Base-by-base conservation (phyloP, 92 coral and sea anemone species). In the Parazoanthus swiftii region DNA sequence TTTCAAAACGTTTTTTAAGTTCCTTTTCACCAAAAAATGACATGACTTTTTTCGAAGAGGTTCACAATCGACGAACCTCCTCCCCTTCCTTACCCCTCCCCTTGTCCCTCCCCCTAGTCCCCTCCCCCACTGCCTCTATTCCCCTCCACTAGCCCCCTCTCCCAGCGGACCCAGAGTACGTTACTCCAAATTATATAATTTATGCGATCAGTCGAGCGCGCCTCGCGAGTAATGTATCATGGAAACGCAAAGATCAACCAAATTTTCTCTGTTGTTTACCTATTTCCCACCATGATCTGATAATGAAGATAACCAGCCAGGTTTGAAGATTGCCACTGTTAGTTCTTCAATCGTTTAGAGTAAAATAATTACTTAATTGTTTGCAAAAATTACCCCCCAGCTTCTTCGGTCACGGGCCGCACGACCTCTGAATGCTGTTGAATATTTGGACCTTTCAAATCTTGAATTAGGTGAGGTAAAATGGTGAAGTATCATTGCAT, bases 361-460 rank as follows among this genome's bases (percentile, higher is more conserved):
- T 59, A n/a, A 56, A 39, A 25, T 44, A 77, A 81, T 71, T 36
- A 58, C 37, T 65, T 44, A 71, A 36, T 79, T 80, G 77, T 59
- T 38, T 54, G 20, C 4, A 33, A 44, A 65, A 65, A 81, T 92
- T 77, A 80, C 86, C 79, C 67, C 78, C 63, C 90, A 96, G 98
- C 90, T 96, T 86, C 85, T 96, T 90, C 90, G 98, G 91, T 93
- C 98, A 84, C 96, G 98, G 85, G 92, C 98, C 14, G 89, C 93
- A 71, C 94, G 91, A 91, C 98, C 98, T 78, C 78, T 95, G 82
- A 94, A 93, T 82, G 83, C 90, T 73, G 98, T 94, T 36, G 93
- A 94, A 80, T 91, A 93, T 83, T 85, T 96, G 92, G 98, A 96
- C 88, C 98, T 96, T 81, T 96, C 98, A 85, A 94, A 86, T 81